Base-by-base conservation (phyloP, 2,888 invertebrate species). In the Pinctada fucata region DNA sequence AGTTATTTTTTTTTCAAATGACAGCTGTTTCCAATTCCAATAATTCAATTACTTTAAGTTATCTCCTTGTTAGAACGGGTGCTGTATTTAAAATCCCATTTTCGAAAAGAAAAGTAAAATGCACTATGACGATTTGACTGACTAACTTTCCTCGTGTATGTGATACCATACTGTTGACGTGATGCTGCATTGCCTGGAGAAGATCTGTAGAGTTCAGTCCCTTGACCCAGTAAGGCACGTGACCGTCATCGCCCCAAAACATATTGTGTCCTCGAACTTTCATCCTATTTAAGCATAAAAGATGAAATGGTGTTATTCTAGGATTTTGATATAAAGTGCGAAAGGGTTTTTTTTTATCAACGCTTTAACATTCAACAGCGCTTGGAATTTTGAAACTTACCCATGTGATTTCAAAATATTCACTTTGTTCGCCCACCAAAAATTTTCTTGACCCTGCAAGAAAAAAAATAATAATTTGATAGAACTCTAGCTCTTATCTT, bases 91-190 rank as follows among this genome's bases (percentile, higher is more conserved):
- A 31, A 31, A 31, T 31, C 31, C 31, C 31, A 31, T 31, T 31
- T 31, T 31, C 31, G 1, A 31, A 31, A 31, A 31, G 31, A 31
- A 31, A 31, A 31, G 31, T 31, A 31, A 31, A 31, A 31, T 31
- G 31, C 31, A 31, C 31, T 31, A 31, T 31, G 31, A 31, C 31
- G 31, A 31, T 31, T 31, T 31, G 31, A 31, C 31, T 31, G 2
- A 78, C 87, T 81, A 79, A 88, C 87, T 78, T 81, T 52, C 85
- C 86, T 31, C 78, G 83, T 47, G 83, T 80, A 13, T 79, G 72
- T 50, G 76, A 79, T n/a, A 85, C 81, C 78, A 87, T 82, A 10
- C 81, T 82, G 5, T 80, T 71, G 2, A 86, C 79, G 16, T 82
- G 83, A 2, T 69, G 75, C 6, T 82, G 79, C 76, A 88, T 79